Conservation (phyloP, 1,140 invertebrate genomes). For the roundworm (Caenorhabditis elegans) region WBcel235 BX284606.5:12183001-12183500, state of each 20-base stretch:
- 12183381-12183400: not conserved
- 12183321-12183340: not conserved
- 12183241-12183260: slow-evolving; percentile 26
- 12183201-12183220: not conserved
- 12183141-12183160: slow-evolving; percentile 27
- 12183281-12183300: not conserved
- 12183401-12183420: not conserved
- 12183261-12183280: not conserved
- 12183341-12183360: slow-evolving; percentile 28
- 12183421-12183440: not conserved
- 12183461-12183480: slow-evolving; percentile 3
- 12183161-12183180: not conserved
- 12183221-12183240: slow-evolving; percentile 29
- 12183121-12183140: not conserved
- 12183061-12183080: no score
- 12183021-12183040: no score
- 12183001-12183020: no score
- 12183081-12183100: no score
- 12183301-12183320: not conserved
- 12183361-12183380: slow-evolving; percentile 5
- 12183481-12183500: not conserved
- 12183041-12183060: no score
- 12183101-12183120: not conserved
- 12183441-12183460: not conserved
- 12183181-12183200: not conserved